These are phyloP conservation scores for Carabus problematicus DNA, from an alignment of 2,888 invertebrate species.

Conservation along the genomic window DNA sequence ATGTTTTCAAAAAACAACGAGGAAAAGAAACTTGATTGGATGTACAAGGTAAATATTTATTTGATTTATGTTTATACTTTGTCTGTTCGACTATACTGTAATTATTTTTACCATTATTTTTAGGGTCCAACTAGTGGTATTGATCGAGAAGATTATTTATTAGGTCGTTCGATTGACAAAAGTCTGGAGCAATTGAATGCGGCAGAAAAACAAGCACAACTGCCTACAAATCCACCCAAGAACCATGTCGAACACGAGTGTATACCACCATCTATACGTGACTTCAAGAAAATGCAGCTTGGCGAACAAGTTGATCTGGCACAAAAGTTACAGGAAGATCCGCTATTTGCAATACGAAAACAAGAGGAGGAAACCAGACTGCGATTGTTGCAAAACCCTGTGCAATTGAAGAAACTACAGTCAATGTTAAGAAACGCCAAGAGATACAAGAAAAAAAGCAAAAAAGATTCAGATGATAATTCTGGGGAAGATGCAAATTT, in stretches of 20 bases:
- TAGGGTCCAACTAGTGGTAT: slow-evolving; percentile 68
- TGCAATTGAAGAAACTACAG: slow-evolving; percentile 86
- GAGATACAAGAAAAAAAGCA: slow-evolving; percentile 57
- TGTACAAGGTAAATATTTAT: slow-evolving; percentile 73
- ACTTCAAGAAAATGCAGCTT: slow-evolving; percentile 54
- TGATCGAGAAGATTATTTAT: slow-evolving; percentile 86
- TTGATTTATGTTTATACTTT: slow-evolving; percentile 13
- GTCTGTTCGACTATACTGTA: no score
- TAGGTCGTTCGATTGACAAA: slow-evolving; percentile 84
- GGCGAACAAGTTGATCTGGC: slow-evolving; percentile 75
- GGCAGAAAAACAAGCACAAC: slow-evolving; percentile 62
- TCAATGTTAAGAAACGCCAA: slow-evolving; percentile 73
- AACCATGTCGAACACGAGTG: slow-evolving; percentile 77
- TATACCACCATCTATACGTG: slow-evolving; percentile 76
- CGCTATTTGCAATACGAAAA: slow-evolving; percentile 86
- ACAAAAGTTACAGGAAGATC: slow-evolving; percentile 92
- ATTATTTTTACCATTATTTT: slow-evolving; percentile 44
- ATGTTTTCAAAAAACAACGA: slow-evolving; percentile 55
- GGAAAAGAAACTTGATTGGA: slow-evolving; percentile 81
- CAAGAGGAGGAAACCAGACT: slow-evolving; percentile 87
- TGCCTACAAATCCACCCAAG: slow-evolving; percentile 59
- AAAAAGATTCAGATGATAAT: slow-evolving; percentile 49
- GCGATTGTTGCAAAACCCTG: slow-evolving; percentile 88
- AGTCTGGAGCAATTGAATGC: slow-evolving; percentile 72
- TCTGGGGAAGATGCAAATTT: slow-evolving; percentile 52